Conservation (phyloP, 2,113 vertebrate genomes). For the Spea bombifrons region DNA sequence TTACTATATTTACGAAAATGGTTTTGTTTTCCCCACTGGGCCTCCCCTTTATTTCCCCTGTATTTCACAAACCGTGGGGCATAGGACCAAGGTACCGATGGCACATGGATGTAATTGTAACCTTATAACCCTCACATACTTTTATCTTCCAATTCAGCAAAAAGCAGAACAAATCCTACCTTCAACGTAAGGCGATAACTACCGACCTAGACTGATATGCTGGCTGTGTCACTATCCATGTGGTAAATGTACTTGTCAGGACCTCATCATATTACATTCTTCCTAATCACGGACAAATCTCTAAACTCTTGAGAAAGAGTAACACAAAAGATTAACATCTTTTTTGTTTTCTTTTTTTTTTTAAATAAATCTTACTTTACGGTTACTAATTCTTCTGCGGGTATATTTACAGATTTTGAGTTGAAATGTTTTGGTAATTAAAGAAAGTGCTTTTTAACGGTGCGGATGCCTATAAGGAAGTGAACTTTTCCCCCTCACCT, state of each 20-base stretch:
- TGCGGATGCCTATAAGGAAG: slow-evolving; percentile 58
- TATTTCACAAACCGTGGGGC: too few species aligned
- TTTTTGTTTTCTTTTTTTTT: neutral
- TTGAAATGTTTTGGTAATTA: slow-evolving; percentile 51
- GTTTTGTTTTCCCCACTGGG: too few species aligned
- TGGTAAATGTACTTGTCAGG: slow-evolving; percentile 13
- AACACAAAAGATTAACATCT: slow-evolving; percentile 16
- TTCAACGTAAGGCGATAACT: slow-evolving; percentile 28
- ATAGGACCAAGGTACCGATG: too few species aligned
- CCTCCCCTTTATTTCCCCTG: too few species aligned
- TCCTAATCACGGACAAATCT: neutral
- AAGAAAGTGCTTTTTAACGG: slow-evolving; percentile 62
- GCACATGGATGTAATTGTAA: too few species aligned
- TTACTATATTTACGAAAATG: too few species aligned
- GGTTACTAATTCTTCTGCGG: slow-evolving; percentile 16
- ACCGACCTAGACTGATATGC: slow-evolving; percentile 1
- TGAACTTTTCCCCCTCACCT: slow-evolving; percentile 53
- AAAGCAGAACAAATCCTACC: slow-evolving; percentile 18
- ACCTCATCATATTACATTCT: slow-evolving; percentile 33
- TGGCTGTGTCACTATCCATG: slow-evolving; percentile 1
- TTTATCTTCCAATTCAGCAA: slow-evolving; percentile 9
- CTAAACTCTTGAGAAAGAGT: slow-evolving; percentile 3
- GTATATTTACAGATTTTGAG: slow-evolving; percentile 58
- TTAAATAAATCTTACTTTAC: neutral
- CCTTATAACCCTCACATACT: slow-evolving; percentile 24